These are phyloP conservation scores for Chymomyza fuscimana DNA, from an alignment of 2,888 invertebrate genomes.

Conservation along the genomic window DNA sequence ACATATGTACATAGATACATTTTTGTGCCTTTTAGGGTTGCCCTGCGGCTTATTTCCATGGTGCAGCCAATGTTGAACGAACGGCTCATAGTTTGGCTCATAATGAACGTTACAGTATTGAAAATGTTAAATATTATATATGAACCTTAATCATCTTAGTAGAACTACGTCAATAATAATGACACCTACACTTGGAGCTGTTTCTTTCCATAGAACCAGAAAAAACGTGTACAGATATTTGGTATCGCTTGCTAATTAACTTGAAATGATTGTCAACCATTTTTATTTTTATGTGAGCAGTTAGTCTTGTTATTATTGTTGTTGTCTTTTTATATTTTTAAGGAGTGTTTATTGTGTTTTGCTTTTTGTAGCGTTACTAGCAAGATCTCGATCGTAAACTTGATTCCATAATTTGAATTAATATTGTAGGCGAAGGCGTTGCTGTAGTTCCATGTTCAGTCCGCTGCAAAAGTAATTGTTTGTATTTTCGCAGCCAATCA, in stretches of 20 bases:
- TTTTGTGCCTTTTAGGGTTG: background rate
- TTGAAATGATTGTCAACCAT: conserved; percentile 50
- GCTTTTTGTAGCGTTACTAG: conserved; percentile 68
- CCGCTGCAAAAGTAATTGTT: background rate
- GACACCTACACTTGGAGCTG: background rate
- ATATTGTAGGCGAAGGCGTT: conserved; percentile 69
- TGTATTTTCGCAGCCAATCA: no score
- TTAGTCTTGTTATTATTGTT: conserved; percentile 12
- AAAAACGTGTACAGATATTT: background rate
- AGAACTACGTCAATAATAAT: background rate
- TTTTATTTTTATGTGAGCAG: background rate
- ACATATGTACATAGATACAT: background rate
- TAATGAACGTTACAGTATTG: background rate
- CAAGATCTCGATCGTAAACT: conserved; percentile 69
- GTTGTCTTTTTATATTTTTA: conserved; percentile 40
- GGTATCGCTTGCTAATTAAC: conserved; percentile 50
- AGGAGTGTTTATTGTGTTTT: conserved; percentile 67
- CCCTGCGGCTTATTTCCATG: background rate
- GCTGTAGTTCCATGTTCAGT: background rate
- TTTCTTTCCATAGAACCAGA: background rate
- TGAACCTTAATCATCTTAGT: no score
- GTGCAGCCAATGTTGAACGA: background rate
- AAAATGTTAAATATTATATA: background rate
- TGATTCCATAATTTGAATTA: conserved; percentile 71
- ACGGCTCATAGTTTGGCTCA: background rate